A percentile compares a stretch with the other conserved stretches of the same genome.
These are phyloP conservation scores for Atherinosoma microstoma DNA, from an alignment of 2,797 vertebrate genomes.

Conservation along the genomic window DNA sequence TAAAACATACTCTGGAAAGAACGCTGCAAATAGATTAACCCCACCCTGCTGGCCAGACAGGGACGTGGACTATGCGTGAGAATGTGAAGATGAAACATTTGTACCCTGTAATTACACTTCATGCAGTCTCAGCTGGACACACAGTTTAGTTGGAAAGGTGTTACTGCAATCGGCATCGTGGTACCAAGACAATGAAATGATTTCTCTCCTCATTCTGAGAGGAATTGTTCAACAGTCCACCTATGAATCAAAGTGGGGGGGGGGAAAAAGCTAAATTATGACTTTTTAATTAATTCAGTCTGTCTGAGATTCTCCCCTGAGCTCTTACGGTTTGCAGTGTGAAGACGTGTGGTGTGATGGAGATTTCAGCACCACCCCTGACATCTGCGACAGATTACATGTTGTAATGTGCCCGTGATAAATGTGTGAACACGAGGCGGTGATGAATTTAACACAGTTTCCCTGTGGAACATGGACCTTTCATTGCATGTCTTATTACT, in stretches of 20 bases:
- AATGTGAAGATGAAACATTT: slow-evolving; percentile 44
- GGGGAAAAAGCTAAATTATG: neutral
- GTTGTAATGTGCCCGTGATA: slow-evolving; percentile 75
- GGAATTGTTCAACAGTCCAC: neutral
- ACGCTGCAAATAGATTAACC: slow-evolving; percentile 54
- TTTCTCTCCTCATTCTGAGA: neutral
- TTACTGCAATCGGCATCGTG: neutral
- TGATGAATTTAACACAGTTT: slow-evolving; percentile 75
- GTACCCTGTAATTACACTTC: slow-evolving; percentile 35
- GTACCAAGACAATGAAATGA: neutral
- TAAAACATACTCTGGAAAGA: slow-evolving; percentile 35
- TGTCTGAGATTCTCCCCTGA: neutral
- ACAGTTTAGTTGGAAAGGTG: slow-evolving; percentile 13
- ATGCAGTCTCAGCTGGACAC: slow-evolving; percentile 19
- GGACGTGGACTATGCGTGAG: slow-evolving; percentile 32
- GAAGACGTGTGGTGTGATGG: slow-evolving; percentile 36
- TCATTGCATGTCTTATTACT: slow-evolving; percentile 75
- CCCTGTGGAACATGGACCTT: slow-evolving; percentile 59
- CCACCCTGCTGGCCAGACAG: slow-evolving; percentile 43
- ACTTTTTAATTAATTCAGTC: slow-evolving; percentile 24
- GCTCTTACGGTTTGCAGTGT: slow-evolving; percentile 7
- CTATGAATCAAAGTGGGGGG: neutral
- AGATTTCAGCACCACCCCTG: slow-evolving; percentile 50
- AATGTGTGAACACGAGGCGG: slow-evolving; percentile 68
- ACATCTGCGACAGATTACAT: slow-evolving; percentile 78